Evolutionary conservation across 2,888 invertebrate species (phyloP), one percentile per base, ranked within the genome.

Genomic region (Ceratothoa steindachneri): DNA sequence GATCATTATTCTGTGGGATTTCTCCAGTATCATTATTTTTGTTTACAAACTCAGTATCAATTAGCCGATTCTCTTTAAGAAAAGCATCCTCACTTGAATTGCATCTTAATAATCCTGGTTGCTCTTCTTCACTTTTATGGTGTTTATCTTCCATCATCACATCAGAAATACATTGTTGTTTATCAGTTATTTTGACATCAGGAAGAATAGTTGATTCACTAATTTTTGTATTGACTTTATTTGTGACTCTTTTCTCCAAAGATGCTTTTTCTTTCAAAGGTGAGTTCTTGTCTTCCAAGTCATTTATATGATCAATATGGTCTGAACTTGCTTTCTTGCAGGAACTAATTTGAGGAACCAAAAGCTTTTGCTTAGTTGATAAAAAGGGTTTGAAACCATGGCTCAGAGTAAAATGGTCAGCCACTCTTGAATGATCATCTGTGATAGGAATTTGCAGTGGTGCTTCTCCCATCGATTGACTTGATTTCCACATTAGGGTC

Each of bases 321-420:
- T 41, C 41, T 22, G 60, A 60, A 24, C 12, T n/a, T 24, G n/a
- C 22, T 60, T 60, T 60, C 24, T 24, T 60, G n/a, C n/a, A n/a
- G n/a, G n/a, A n/a, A n/a, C n/a, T n/a, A n/a, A n/a, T n/a, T n/a
- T n/a, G n/a, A n/a, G n/a, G n/a, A n/a, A n/a, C n/a, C n/a, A n/a
- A n/a, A n/a, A n/a, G n/a, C n/a, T n/a, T n/a, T n/a, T n/a, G n/a
- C 24, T 73, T 76, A 70, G 73, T 71, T 5, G 76, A 71, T 64
- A 67, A 27, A 51, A 76, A 65, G 15, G 66, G 67, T 12, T 28
- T 67, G 29, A 67, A 76, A 3, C 70, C 76, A 55, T 76, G 76
- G 19, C 55, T 70, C 9, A 76, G 67, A n/a, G 71, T 52, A 66
- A 76, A 76, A 19, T n/a, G n/a, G n/a, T n/a, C n/a, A n/a, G n/a